These are phyloP conservation scores for Drosophila sp. DNA, from an alignment of 1,140 invertebrate species.

Conservation along the genomic window DNA sequence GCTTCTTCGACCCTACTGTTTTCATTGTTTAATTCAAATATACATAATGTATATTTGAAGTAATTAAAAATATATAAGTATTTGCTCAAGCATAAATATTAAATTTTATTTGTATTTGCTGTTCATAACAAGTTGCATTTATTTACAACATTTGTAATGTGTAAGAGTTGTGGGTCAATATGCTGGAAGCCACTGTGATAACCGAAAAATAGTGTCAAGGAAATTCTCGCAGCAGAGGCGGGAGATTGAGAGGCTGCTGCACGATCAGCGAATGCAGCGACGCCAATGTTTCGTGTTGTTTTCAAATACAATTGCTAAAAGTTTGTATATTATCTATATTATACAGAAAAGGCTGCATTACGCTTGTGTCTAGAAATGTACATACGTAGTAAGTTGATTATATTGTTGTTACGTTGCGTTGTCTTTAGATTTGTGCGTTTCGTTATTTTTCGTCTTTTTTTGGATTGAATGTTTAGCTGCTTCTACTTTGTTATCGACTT, in stretches of 20 bases:
- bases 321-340: background rate
- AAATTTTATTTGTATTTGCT: too few species aligned
- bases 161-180: too few species aligned
- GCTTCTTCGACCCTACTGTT: too few species aligned
- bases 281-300: too few species aligned
- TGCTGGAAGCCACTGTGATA: background rate
- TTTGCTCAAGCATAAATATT: too few species aligned
- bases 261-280: conserved; percentile 2
- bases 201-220: conserved; percentile 63
- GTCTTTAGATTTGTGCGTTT: conserved; percentile 43
- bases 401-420: conserved; percentile 18
- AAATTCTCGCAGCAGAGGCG: conserved; percentile 30
- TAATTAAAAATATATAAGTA: too few species aligned
- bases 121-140: too few species aligned
- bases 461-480: conserved; percentile 8
- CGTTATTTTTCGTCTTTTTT: background rate
- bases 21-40: too few species aligned
- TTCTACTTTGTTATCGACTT: background rate
- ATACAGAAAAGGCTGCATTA: conserved; percentile 16
- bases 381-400: too few species aligned
- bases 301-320: too few species aligned
- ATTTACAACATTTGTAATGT: too few species aligned
- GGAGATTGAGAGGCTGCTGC: conserved; percentile 17
- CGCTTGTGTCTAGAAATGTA: background rate
- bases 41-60: too few species aligned